Evolutionary conservation across 2,888 invertebrate species (phyloP).

Genomic region (Amiota minor): DNA sequence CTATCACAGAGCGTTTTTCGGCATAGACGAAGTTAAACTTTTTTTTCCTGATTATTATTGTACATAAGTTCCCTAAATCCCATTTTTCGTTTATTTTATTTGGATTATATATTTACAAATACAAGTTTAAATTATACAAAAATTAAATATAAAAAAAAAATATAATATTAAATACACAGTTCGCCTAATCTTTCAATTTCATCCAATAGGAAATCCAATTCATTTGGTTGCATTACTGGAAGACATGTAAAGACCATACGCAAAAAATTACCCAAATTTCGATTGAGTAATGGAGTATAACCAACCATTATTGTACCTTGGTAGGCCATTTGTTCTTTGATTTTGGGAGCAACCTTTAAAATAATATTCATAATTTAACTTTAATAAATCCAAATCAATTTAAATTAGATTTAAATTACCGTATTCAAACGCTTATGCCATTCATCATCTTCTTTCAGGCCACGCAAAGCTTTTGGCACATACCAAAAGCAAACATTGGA

Average conservation of each 20-base stretch:
- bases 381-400: background rate
- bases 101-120: no score
- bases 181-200: constrained; percentile 79
- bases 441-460: constrained; percentile 67
- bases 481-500: constrained; percentile 95
- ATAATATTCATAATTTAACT: background rate
- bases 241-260: constrained; percentile 84
- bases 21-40: no score
- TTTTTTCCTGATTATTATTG: no score
- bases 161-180: constrained; percentile 47
- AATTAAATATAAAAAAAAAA: background rate
- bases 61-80: no score
- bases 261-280: constrained; percentile 82
- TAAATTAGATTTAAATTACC: constrained; percentile 54
- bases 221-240: constrained; percentile 76
- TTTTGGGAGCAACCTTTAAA: constrained; percentile 78
- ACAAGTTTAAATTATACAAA: background rate
- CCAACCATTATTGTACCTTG: constrained; percentile 83
- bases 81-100: no score
- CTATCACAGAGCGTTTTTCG: no score
- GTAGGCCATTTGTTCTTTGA: constrained; percentile 81
- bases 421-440: constrained; percentile 76
- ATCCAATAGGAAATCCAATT: constrained; percentile 79
- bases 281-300: constrained; percentile 80
- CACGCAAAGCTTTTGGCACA: constrained; percentile 77